Evolutionary conservation across 2,113 vertebrate genomes (phyloP), one percentile per base, ranked within the genome.

Genomic region (Pterophyllum scalare): DNA sequence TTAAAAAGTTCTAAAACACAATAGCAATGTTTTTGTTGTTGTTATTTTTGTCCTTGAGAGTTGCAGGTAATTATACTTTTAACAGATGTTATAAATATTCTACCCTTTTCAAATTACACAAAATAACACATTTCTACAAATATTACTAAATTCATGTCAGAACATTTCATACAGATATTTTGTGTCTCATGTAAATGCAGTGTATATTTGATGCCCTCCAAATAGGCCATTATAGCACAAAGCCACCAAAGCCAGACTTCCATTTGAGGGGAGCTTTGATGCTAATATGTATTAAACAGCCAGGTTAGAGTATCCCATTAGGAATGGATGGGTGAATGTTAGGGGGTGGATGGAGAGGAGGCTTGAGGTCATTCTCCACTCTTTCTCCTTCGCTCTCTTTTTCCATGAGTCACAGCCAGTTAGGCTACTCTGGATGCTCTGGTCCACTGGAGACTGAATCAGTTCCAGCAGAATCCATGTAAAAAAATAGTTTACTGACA

Each of bases 241-340:
- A 85, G 72, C 64, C n/a, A 87, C 72, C 67, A 79, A 81, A 83
- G 81, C 62, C 78, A 85, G 64, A 60, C 79, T 94, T 94, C 89
- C 89, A 89, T 90, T 84, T 93, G 93, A 93, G 65, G 75, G 60
- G 87, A 91, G 80, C 52, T 74, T 31, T 94, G 92, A 93, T 82
- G 81, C 59, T 94, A 90, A 93, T 92, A 70, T 89, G 87, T 86
- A 83, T 90, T 94, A 94, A 94, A 92, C 90, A 94, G 82, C 76
- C 91, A 92, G 91, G 93, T 94, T 94, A 91, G 83, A 89, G 76
- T 87, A 83, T 83, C 67, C 77, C 10, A 88, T 93, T 93, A 91
- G 75, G 87, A 84, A 90, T 87, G 86, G 86, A 89, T 93, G 91
- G 77, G 87, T 87, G 88, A 80, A 83, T 83, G 84, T 81, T 83